phyloP scores from a whole-genome alignment of 2,113 vertebrate species.

The Forbesichthys papilliferus region DNA sequence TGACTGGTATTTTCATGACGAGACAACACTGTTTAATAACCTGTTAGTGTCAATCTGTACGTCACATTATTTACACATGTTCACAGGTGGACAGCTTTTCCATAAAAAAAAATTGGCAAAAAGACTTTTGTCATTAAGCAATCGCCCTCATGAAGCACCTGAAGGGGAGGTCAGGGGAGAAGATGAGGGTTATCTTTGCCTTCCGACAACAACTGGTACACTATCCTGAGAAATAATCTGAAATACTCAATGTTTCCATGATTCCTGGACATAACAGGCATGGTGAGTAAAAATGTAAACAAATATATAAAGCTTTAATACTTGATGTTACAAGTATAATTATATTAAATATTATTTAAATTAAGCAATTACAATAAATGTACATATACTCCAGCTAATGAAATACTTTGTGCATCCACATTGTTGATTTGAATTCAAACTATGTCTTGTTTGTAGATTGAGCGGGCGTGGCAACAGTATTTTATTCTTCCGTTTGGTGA shows the following conservation, averaged over 20 bases:
- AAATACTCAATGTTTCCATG: conserved; percentile 23
- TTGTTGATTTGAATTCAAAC: too few relatives aligned
- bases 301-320: too few relatives aligned
- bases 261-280: conserved; percentile 19
- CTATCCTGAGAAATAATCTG: conserved; percentile 28
- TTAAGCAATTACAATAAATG: not conserved
- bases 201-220: not conserved
- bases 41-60: too few relatives aligned
- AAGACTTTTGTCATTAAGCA: conserved; percentile 15
- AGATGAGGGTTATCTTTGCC: conserved; percentile 9
- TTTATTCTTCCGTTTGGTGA: conserved; percentile 27
- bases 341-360: not conserved
- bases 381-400: too few relatives aligned
- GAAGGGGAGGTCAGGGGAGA: conserved; percentile 32
- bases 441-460: conserved; percentile 24
- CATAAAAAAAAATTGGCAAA: conserved; percentile 8
- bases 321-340: too few relatives aligned
- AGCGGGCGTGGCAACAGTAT: conserved; percentile 5
- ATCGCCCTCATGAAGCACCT: conserved; percentile 25
- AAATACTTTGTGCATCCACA: too few relatives aligned
- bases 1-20: too few relatives aligned
- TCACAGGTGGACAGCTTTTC: conserved; percentile 10
- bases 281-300: conserved; percentile 10
- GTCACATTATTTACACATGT: too few relatives aligned
- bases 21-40: too few relatives aligned